A percentile compares a stretch with the other conserved stretches of the same genome.
Conservation (phyloP, 2,797 vertebrate species). For the Sebastes umbrosus region DNA sequence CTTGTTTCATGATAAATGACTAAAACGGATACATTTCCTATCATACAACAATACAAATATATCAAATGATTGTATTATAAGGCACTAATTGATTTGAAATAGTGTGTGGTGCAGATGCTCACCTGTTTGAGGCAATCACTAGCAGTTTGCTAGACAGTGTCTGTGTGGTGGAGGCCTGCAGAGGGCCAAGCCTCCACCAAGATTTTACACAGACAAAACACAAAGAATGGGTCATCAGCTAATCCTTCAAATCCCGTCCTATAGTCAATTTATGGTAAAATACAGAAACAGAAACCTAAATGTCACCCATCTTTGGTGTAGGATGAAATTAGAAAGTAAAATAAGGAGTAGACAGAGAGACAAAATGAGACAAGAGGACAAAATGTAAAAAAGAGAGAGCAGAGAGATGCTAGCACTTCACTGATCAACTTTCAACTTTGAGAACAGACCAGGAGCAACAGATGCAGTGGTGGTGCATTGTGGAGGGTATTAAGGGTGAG, state of each 20-base stretch:
- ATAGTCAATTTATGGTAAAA: constrained; percentile 1
- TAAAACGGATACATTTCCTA: neutral
- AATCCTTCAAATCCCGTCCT: constrained; percentile 12
- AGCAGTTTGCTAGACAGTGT: constrained; percentile 14
- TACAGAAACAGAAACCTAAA: constrained; percentile 1
- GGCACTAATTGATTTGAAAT: neutral
- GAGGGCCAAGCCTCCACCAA: constrained; percentile 18
- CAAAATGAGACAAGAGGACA: neutral
- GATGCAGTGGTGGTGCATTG: constrained; percentile 77
- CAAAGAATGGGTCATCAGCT: constrained; percentile 6
- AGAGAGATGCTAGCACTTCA: constrained; percentile 63
- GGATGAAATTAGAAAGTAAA: constrained; percentile 1
- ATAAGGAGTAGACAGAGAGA: neutral
- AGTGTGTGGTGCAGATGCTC: constrained; percentile 59
- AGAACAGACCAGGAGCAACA: constrained; percentile 75
- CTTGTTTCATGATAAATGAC: neutral
- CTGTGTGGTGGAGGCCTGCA: constrained; percentile 56
- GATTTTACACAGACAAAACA: constrained; percentile 20
- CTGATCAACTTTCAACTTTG: constrained; percentile 82
- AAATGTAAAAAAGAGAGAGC: constrained; percentile 24
- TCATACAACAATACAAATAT: neutral
- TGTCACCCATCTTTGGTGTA: constrained; percentile 10
- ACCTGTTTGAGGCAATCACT: constrained; percentile 70
- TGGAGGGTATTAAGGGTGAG: constrained; percentile 80
- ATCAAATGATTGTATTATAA: neutral